These are phyloP conservation scores for Lutjanus erythropterus DNA, from an alignment of 2,113 vertebrate species.

Conservation along the genomic window DNA sequence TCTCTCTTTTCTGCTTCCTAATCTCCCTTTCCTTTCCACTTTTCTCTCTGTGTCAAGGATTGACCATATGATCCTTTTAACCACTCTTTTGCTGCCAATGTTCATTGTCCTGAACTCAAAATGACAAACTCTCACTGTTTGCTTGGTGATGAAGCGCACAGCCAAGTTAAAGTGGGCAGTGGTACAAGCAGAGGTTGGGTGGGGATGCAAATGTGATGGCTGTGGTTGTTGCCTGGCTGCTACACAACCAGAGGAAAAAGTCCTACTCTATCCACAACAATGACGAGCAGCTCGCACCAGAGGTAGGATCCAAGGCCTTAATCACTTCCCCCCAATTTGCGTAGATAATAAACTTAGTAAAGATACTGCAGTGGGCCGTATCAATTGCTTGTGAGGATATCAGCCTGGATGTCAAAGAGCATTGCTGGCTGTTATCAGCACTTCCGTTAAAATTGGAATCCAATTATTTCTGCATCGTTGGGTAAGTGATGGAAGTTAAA, in stretches of 20 bases:
- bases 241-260: constrained; percentile 47
- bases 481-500: constrained; percentile 13
- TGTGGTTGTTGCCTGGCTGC: constrained; percentile 47
- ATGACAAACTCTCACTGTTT: constrained; percentile 20
- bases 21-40: constrained; percentile 39
- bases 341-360: constrained; percentile 62
- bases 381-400: constrained; percentile 42
- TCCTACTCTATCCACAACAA: constrained; percentile 35
- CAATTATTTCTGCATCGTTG: constrained; percentile 33
- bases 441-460: constrained; percentile 37
- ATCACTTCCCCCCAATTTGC: constrained; percentile 60
- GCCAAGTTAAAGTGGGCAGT: constrained; percentile 24
- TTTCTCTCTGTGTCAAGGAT: constrained; percentile 38
- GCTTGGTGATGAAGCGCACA: constrained; percentile 20
- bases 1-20: constrained; percentile 57
- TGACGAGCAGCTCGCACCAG: constrained; percentile 27
- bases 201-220: constrained; percentile 62
- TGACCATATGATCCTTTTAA: constrained; percentile 29
- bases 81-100: constrained; percentile 14
- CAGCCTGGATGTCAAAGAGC: constrained; percentile 42
- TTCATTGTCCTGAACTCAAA: constrained; percentile 28
- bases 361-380: constrained; percentile 24
- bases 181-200: constrained; percentile 32
- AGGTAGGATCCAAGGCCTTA: constrained; percentile 28
- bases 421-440: constrained; percentile 42